Evolutionary conservation across 2,113 vertebrate genomes (phyloP), one percentile per base, ranked within the genome.

Genomic region (Genyomyrus donnyi): DNA sequence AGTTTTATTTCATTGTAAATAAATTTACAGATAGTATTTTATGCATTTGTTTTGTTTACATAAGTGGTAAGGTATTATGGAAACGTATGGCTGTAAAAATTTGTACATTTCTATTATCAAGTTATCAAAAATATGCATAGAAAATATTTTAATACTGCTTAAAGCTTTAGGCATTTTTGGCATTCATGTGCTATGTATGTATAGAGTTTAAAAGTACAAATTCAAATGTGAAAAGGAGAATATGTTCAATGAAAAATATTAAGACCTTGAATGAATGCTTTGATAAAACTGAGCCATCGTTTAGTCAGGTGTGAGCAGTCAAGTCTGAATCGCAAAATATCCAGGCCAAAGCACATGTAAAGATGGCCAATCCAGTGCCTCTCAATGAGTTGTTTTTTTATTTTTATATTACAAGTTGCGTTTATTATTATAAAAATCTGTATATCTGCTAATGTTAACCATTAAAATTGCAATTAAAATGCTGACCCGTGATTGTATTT

Each of bases 351-450:
- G 11, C n/a, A 88, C 10, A 88, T 17, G 66, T 80, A 80, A 91
- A 90, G 58, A 89, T 42, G 31, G 74, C 35, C 74, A 70, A 80
- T 93, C 90, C 84, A 87, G 92, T 93, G 92, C 93, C 92, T 94
- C 89, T 90, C 49, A 89, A 15, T 83, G 46, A 84, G 31, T 53
- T 89, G 50, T 19, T 88, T 56, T 46, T 88, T 58, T 50, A 88
- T 42, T 56, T 88, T 56, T 58, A 42, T 56, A 58, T 56, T 88
- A 15, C n/a, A 53, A 50, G 11, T 31, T 53, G 42, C 2, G 19
- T 62, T 88, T 66, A 62, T n/a, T 45, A 87, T 58, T 31, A 11
- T 52, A 24, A 45, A 62, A 88, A 46, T 42, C 74, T 80, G 35
- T 80, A 58, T 39, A 88, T 53, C 21, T 49, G 45, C 56, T 74